A percentile compares a stretch with the other conserved stretches of the same genome.
phyloP scores from a whole-genome alignment of 64 coral and sea anemone species.

The Pocillopora verrucosa region DNA sequence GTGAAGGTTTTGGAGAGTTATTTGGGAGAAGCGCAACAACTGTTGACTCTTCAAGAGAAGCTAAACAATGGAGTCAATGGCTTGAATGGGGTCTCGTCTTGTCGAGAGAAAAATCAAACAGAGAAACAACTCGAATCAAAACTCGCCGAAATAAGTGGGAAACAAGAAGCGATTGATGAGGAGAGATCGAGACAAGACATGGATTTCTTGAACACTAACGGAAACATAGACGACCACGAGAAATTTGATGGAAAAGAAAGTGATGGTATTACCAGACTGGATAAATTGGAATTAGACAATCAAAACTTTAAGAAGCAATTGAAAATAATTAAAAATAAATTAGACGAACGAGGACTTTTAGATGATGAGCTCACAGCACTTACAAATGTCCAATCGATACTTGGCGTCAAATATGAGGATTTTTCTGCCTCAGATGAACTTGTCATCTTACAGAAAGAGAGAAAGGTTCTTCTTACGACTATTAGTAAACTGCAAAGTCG shows the following conservation, averaged over 20 bases:
- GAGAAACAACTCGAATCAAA: constrained; percentile 52
- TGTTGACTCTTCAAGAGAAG: not conserved
- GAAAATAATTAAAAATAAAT: constrained; percentile 46
- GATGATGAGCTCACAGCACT: constrained; percentile 54
- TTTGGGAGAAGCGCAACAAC: constrained; percentile 13
- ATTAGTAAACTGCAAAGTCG: constrained; percentile 71
- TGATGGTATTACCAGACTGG: constrained; percentile 29
- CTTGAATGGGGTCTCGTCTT: not conserved
- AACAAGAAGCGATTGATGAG: constrained; percentile 60
- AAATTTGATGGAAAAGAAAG: not conserved
- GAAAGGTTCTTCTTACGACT: constrained; percentile 85
- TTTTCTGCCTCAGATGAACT: constrained; percentile 44
- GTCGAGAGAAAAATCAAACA: constrained; percentile 3
- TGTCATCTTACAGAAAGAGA: constrained; percentile 61
- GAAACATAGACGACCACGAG: constrained; percentile 6
- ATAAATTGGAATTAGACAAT: constrained; percentile 75
- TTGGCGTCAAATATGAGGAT: not conserved
- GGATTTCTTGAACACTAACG: constrained; percentile 64
- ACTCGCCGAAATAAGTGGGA: constrained; percentile 47
- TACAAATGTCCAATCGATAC: constrained; percentile 18
- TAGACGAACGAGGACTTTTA: constrained; percentile 49
- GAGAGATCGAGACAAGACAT: constrained; percentile 83
- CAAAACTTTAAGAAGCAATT: constrained; percentile 69
- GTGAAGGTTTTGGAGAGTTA: constrained; percentile 37
- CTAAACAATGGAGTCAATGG: not conserved